Percentiles rank a stretch among this genome's conserved stretches.
Evolutionary conservation across 2,113 vertebrate genomes (phyloP).

Genomic region (Lates calcarifer): DNA sequence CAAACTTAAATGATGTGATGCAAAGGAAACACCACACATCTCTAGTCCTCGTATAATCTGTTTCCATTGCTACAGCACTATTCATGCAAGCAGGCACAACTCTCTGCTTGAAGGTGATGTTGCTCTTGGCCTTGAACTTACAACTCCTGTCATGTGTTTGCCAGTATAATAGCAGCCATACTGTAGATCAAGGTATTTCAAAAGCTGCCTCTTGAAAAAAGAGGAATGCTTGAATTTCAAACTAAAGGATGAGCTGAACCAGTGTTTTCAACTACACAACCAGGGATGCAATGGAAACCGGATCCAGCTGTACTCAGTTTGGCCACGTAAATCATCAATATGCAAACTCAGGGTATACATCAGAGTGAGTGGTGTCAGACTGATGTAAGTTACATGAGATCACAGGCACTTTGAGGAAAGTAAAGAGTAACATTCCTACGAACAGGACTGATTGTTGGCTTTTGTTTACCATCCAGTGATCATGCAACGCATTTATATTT

Average conservation of each 20-base stretch:
- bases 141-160: constrained; percentile 34
- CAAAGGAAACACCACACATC: neutral
- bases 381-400: constrained; percentile 10
- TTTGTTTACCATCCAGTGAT: constrained; percentile 3
- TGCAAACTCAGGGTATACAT: constrained; percentile 21
- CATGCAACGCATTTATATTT: constrained; percentile 10
- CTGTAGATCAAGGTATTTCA: constrained; percentile 11
- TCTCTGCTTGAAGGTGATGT: constrained; percentile 51
- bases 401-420: constrained; percentile 1
- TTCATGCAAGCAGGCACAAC: constrained; percentile 20
- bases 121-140: constrained; percentile 64
- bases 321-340: constrained; percentile 31
- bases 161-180: constrained; percentile 40
- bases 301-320: neutral
- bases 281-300: constrained; percentile 10
- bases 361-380: neutral
- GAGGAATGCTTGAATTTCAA: constrained; percentile 24
- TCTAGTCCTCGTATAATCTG: neutral
- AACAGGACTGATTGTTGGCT: neutral
- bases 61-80: constrained; percentile 19
- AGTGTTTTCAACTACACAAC: neutral
- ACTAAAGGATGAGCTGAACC: constrained; percentile 17
- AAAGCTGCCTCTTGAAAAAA: constrained; percentile 21
- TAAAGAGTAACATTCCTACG: neutral
- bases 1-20: constrained; percentile 5